Evolutionary conservation across 2,888 invertebrate species (phyloP).

Genomic region (Eilema griseolum): DNA sequence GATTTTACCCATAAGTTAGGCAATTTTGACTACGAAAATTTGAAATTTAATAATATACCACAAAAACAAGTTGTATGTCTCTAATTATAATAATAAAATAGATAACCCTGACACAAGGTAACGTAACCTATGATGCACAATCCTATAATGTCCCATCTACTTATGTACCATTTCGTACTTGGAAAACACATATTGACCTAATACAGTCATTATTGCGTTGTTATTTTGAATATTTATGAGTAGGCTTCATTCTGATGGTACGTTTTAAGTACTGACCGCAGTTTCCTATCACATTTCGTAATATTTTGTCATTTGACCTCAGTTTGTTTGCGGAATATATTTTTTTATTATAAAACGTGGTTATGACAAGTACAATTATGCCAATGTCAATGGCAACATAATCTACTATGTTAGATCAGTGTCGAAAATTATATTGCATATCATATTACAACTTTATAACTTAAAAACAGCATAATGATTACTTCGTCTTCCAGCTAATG

Average conservation of each 20-base stretch:
- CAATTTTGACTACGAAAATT: conserved; percentile 16
- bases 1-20: conserved; percentile 7
- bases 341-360: conserved; percentile 29
- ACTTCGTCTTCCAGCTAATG: too few relatives aligned
- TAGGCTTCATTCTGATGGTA: conserved; percentile 34
- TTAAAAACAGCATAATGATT: too few relatives aligned
- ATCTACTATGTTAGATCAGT: neutral
- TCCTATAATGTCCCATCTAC: conserved; percentile 14
- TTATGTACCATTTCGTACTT: conserved; percentile 32
- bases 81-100: conserved; percentile 40
- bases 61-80: conserved; percentile 31
- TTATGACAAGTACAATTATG: conserved; percentile 37
- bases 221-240: conserved; percentile 43
- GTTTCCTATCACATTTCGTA: conserved; percentile 44
- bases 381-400: conserved; percentile 24
- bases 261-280: conserved; percentile 41
- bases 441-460: neutral
- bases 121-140: conserved; percentile 31
- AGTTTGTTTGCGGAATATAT: conserved; percentile 35
- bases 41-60: conserved; percentile 20
- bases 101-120: conserved; percentile 39
- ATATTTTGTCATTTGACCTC: conserved; percentile 46
- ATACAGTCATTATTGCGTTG: conserved; percentile 40
- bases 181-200: conserved; percentile 31
- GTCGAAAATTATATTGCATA: neutral